Evolutionary conservation across 2,113 vertebrate species (phyloP), one percentile per base, ranked within the genome.

Genomic region (Mesembrinibis cayennensis): DNA sequence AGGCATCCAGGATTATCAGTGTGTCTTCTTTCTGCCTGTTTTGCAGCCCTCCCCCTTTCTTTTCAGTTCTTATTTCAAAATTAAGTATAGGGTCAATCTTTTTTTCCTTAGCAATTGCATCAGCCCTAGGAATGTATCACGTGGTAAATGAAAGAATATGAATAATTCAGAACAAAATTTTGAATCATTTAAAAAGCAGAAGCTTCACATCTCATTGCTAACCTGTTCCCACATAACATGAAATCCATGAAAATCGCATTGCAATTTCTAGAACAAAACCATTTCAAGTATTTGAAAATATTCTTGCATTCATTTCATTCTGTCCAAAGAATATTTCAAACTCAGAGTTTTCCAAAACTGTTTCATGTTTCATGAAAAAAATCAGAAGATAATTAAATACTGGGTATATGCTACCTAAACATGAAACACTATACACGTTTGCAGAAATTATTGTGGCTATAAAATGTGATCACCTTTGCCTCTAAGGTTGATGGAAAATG

Each of bases 101-200:
- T 90, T 86, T 84, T 74, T 87, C 44, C 59, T 90, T 80, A 81
- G 59, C 42, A 95, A 82, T 97, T 97, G 96, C 95, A 97, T 97
- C 97, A 97, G 97, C 97, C 87, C 71, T 94, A 94, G 50, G 82
- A 89, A 83, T 44, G 71, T 55, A 53, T 80, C 87, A 93, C 13
- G 4, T 94, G 81, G 84, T 95, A 85, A 93, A 89, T 69, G 29
- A 85, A 93, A 89, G 67, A 47, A 13, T 58, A 86, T 93, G 73
- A 94, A 96, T 95, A 94, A 96, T 78, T 86, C 89, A 86, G 66
- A 87, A 80, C 3, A 89, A 62, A 82, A 80, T 78, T 96, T 85
- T 87, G 19, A 93, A 83, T 77, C 45, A 47, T 73, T 96, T 90
- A 70, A 91, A 91, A 86, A 95, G 50, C 25, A 95, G 38, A 89